These are phyloP conservation scores for Typhlichthys subterraneus DNA, from an alignment of 2,797 vertebrate species.

Conservation along the genomic window DNA sequence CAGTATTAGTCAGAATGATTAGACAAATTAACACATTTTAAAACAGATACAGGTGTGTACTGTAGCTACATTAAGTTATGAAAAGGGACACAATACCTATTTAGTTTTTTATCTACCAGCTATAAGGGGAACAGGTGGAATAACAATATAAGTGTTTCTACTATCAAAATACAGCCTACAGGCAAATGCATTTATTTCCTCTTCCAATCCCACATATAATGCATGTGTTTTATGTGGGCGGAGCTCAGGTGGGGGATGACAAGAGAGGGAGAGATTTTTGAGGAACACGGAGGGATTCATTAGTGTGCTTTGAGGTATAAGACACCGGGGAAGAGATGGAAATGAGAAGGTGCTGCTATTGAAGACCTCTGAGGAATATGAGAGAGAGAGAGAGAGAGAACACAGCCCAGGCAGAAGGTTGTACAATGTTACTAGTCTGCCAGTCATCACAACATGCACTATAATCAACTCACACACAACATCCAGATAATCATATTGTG, in stretches of 20 bases:
- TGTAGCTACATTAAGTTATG: too few species aligned
- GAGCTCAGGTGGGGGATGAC: background rate
- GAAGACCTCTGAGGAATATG: conserved; percentile 20
- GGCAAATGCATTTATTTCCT: conserved; percentile 7
- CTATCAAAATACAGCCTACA: background rate
- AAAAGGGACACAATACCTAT: too few species aligned
- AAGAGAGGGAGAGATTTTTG: background rate
- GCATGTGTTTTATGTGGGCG: background rate
- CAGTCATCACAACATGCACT: background rate
- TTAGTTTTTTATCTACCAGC: background rate
- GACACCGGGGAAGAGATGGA: background rate
- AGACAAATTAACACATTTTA: too few species aligned
- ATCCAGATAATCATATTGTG: background rate
- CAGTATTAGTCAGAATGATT: background rate
- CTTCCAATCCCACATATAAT: background rate
- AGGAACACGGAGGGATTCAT: conserved; percentile 27
- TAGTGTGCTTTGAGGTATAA: conserved; percentile 25
- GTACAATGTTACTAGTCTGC: background rate
- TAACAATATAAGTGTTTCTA: background rate
- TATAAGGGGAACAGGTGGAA: background rate
- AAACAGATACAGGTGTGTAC: too few species aligned
- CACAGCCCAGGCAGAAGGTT: background rate
- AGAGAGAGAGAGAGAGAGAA: background rate
- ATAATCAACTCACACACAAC: background rate
- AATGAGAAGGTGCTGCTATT: conserved; percentile 4